Conservation (phyloP, 1,140 invertebrate genomes). For the Cotesia glomerata region DNA sequence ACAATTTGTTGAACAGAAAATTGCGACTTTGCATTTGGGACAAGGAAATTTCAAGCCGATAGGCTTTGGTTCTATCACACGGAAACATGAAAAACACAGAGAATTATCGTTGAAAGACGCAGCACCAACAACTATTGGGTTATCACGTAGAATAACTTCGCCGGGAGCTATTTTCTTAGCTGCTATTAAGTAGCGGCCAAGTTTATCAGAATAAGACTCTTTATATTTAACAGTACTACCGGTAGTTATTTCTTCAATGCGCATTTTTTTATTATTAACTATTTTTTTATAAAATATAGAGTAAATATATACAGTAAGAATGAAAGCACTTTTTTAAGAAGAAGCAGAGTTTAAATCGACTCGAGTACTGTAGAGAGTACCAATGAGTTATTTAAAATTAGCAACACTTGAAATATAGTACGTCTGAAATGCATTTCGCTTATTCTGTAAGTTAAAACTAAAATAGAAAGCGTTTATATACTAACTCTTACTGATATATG, state of each 20-base stretch:
- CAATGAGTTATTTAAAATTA: neutral
- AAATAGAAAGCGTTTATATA: neutral
- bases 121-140: constrained; percentile 68
- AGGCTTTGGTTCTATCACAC: constrained; percentile 54
- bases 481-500: neutral
- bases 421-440: neutral
- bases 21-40: constrained; percentile 65
- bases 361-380: neutral
- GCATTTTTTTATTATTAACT: neutral
- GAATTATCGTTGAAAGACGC: constrained; percentile 59
- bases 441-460: neutral
- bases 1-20: constrained; percentile 63
- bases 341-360: neutral
- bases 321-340: neutral
- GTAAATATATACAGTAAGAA: too few species aligned
- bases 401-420: neutral
- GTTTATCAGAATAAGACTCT: constrained; percentile 39
- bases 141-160: constrained; percentile 68
- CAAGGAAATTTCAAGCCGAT: constrained; percentile 44
- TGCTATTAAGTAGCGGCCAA: constrained; percentile 66
- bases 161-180: constrained; percentile 66
- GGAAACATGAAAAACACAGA: constrained; percentile 69
- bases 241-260: constrained; percentile 23
- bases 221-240: constrained; percentile 31
- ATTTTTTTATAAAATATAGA: neutral